Evolutionary conservation across 2,888 invertebrate genomes (phyloP), one percentile per base, ranked within the genome.

Genomic region (Synanthedon andrenaeformis): DNA sequence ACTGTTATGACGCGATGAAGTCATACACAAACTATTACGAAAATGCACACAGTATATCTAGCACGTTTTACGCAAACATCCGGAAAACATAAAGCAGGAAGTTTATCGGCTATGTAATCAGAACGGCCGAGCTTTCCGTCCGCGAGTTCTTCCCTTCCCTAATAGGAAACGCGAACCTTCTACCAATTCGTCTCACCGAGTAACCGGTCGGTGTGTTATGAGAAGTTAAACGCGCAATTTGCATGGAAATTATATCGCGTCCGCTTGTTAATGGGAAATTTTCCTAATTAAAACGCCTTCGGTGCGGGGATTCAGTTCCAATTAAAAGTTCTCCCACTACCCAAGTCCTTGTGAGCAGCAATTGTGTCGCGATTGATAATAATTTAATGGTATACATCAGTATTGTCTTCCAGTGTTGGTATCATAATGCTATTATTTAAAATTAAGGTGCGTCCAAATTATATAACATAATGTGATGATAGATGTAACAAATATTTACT

Each of bases 241-340:
- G 84, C 86, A 87, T 86, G 77, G 84, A 85, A 84, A 86, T 87
- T 84, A 87, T 87, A 83, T 79, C 74, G 74, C 76, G 79, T 76
- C 75, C 76, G 80, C 76, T 82, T 81, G 84, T 82, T 82, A 83
- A 82, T 84, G 74, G 82, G 78, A 83, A 85, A 85, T 79, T 83
- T 83, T 82, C 79, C 83, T 85, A 85, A 85, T 85, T 85, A 85
- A 84, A 85, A 83, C 80, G 84, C 81, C 83, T 84, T 80, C 76
- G 76, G 70, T 72, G 76, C 74, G 66, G 69, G 80, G 83, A 85
- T 85, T 83, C 77, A 73, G 80, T 78, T 78, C 80, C 86, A 87
- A 87, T 87, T 86, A 85, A 85, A 87, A 87, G 85, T 86, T 87
- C 72, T 62, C 65, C 72, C 64, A 64, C 60, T 60, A 53, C 50